Conservation (phyloP, 2,888 invertebrate genomes). For the Enchytraeus crypticus region DNA sequence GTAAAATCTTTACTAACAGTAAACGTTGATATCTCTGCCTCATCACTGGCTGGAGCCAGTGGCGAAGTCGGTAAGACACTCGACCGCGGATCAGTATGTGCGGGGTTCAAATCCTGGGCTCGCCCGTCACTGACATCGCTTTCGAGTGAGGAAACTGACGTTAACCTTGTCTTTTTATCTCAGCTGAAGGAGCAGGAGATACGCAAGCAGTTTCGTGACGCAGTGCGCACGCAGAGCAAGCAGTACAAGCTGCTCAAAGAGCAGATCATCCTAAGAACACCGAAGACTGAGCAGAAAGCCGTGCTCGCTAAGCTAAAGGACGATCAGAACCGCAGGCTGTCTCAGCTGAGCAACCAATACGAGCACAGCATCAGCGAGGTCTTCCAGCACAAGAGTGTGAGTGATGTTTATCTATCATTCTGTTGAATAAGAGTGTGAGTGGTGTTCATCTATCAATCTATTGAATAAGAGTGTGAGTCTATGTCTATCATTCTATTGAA, state of each 20-base stretch:
- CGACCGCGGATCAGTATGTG: no score
- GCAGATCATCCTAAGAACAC: conserved; percentile 84
- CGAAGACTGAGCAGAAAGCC: conserved; percentile 74
- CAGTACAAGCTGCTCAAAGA: conserved; percentile 98
- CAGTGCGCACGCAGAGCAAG: conserved; percentile 95
- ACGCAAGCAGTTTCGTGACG: conserved; percentile 95
- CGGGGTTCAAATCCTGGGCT: no score
- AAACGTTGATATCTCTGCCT: no score
- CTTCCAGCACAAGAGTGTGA: conserved; percentile 84
- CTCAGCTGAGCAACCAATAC: conserved; percentile 92
- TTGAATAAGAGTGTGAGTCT: neutral
- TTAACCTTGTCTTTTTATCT: no score
- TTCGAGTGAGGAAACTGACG: no score
- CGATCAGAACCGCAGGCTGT: conserved; percentile 91
- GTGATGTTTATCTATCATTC: no score
- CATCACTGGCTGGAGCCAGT: no score
- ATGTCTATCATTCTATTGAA: neutral
- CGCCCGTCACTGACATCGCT: no score
- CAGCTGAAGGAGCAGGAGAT: conserved; percentile 98
- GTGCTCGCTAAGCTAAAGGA: conserved; percentile 94
- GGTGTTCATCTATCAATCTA: no score
- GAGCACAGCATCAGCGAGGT: conserved; percentile 98
- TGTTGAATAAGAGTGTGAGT: no score
- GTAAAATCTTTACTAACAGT: no score
- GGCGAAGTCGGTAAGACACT: no score